phyloP scores from a whole-genome alignment of 2,888 invertebrate species.

The Rugalucina vietnamica region DNA sequence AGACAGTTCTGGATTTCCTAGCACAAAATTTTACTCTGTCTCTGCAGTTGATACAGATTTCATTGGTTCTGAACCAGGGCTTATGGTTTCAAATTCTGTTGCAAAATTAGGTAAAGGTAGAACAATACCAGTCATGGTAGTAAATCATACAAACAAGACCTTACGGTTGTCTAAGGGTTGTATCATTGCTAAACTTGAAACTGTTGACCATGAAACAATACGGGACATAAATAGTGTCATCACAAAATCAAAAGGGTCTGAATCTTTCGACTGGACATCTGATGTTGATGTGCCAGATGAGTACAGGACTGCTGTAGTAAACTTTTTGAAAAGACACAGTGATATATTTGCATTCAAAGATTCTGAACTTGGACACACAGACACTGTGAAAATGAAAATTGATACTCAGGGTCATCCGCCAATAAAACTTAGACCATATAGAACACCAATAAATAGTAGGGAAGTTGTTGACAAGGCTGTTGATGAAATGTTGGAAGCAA shows the following conservation, averaged over 20 bases:
- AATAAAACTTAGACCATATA: constrained; percentile 32
- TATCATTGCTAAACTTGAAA: constrained; percentile 17
- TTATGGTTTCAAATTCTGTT: neutral
- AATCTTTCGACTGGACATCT: neutral
- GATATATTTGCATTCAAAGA: constrained; percentile 47
- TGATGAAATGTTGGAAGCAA: constrained; percentile 39
- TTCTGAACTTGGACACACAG: constrained; percentile 37
- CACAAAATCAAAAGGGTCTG: neutral
- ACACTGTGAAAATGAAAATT: constrained; percentile 35
- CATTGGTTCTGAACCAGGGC: constrained; percentile 1
- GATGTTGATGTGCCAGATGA: neutral
- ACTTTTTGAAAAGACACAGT: constrained; percentile 27
- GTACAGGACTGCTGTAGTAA: neutral
- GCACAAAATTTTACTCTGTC: neutral
- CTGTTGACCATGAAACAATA: neutral
- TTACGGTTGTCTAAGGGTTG: constrained; percentile 33
- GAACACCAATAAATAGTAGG: constrained; percentile 26
- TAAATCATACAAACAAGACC: constrained; percentile 42
- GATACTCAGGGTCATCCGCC: constrained; percentile 23
- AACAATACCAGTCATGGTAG: constrained; percentile 29
- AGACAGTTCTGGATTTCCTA: neutral
- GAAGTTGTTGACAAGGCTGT: constrained; percentile 35
- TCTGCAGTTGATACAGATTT: neutral
- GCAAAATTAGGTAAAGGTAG: neutral
- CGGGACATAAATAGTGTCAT: neutral